phyloP scores from a whole-genome alignment of 2,113 vertebrate genomes.

The Rhinolophus sinicus region DNA sequence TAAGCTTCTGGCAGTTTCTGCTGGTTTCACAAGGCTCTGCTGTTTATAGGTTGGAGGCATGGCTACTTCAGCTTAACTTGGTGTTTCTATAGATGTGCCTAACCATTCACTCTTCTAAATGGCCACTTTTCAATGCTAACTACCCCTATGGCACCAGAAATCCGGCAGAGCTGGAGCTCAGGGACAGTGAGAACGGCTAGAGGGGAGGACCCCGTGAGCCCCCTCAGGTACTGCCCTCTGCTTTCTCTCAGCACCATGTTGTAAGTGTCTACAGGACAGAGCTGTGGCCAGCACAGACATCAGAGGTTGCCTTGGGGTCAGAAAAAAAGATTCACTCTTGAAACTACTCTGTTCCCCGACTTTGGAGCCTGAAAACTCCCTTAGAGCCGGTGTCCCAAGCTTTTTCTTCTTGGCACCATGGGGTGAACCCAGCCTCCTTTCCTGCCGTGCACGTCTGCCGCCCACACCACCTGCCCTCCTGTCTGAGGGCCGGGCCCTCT shows the following conservation, averaged over 20 bases:
- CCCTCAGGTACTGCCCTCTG: accelerated
- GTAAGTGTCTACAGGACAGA: not conserved
- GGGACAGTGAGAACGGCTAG: accelerated
- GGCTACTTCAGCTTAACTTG: not conserved
- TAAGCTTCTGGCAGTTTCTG: not conserved
- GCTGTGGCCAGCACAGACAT: not conserved
- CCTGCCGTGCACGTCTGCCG: not conserved
- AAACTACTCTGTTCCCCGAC: no score
- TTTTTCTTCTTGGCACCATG: not conserved
- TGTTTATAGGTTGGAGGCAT: no score
- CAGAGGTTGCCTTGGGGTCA: not conserved
- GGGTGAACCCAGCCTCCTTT: not conserved
- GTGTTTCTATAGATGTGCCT: not conserved
- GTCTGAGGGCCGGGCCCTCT: accelerated
- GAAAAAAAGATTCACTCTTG: no score
- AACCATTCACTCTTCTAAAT: not conserved
- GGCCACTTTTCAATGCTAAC: not conserved
- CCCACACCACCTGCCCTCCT: not conserved
- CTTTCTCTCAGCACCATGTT: no score
- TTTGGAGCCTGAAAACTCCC: not conserved
- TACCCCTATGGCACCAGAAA: not conserved
- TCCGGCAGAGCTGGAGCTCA: not conserved
- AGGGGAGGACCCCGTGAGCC: not conserved
- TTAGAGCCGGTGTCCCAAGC: not conserved
- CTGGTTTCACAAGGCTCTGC: not conserved